Evolutionary conservation across 2,888 invertebrate genomes (phyloP), one percentile per base, ranked within the genome.

Genomic region (Dynastes hyllus): DNA sequence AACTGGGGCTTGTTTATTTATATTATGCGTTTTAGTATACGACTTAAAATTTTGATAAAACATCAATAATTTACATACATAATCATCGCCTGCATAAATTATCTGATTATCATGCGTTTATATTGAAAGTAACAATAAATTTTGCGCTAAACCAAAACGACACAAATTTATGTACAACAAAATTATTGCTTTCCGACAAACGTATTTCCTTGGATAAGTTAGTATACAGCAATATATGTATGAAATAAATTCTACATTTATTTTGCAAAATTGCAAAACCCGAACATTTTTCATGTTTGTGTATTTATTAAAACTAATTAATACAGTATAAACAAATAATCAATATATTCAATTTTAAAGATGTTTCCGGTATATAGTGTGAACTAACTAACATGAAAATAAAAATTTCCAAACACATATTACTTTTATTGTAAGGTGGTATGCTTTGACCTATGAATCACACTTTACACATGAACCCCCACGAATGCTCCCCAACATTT

Each of bases 31-130:
- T 58, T 73, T 73, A 58, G n/a, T 58, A 73, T 73, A 40, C 22
- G 73, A 73, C 73, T 73, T 58, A 73, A 58, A 73, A 58, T 73
- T 73, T 58, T 73, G 58, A 58, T 73, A 73, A 58, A 73, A 73
- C 73, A 58, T 58, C 58, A 58, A 73, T 58, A 37, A 73, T 73
- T 73, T 45, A 58, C 40, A 69, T 69, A 67, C 32, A 53, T 16
- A 73, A 73, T 73, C 73, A 58, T 58, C 40, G 40, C 40, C 16
- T 58, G 73, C 40, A 73, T 73, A 73, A 73, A 73, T 73, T 73
- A 73, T 40, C 37, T 53, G 37, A 71, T 55, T 71, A 71, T 71
- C 51, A 22, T n/a, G 11, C 50, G 50, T 67, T 50, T 50, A 67
- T 71, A 55, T 27, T 70, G 51, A 51, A 70, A 40, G 16, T 51